Base-by-base conservation (phyloP, 2,113 vertebrate species). In the Climacteris rufus region DNA sequence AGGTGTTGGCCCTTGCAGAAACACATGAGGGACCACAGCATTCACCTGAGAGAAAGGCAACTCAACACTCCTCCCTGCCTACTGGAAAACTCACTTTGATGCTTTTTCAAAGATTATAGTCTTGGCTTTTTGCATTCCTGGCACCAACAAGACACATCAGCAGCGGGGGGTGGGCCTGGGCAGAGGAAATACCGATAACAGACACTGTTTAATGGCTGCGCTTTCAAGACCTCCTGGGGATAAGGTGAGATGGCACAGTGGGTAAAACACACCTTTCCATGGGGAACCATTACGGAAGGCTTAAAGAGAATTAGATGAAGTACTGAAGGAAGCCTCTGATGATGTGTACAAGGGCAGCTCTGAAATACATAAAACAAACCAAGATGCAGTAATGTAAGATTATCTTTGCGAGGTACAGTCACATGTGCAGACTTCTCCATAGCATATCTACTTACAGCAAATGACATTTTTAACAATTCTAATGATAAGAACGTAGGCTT, bases 261-360 rank as follows among this genome's bases (percentile, higher is more conserved):
- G 65, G 65, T 68, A 94, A 94, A 95, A 91, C 16, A 79, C 9
- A 37, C 31, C 42, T 21, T 71, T 84, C 45, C 52, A 60, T 47
- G 8, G 16, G 69, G 20, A 87, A 74, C 68, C 80, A 66, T 78
- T 74, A 83, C 0, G 4, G 47, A 16, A 95, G 9, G 33, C 40
- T 76, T 87, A 69, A 87, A 76, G 45, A 85, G 76, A 94, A 91
- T 83, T 6, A 53, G 61, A 13, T 45, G 60, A 87, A 57, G 31
- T 21, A 45, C 59, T 69, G 70, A 65, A 49, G 35, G 49, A 79
- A 85, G 74, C 40, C 25, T 3, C 21, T 4, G 3, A 70, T 45
- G 49, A 15, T 25, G 13, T 9, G 7, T 23, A 37, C 10, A 82
- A 49, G 8, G 53, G 53, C 25, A 93, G 61, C 23, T 71, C 61